These are phyloP conservation scores for Paratrypauchen microcephalus DNA, from an alignment of 2,797 vertebrate genomes.

Conservation along the genomic window DNA sequence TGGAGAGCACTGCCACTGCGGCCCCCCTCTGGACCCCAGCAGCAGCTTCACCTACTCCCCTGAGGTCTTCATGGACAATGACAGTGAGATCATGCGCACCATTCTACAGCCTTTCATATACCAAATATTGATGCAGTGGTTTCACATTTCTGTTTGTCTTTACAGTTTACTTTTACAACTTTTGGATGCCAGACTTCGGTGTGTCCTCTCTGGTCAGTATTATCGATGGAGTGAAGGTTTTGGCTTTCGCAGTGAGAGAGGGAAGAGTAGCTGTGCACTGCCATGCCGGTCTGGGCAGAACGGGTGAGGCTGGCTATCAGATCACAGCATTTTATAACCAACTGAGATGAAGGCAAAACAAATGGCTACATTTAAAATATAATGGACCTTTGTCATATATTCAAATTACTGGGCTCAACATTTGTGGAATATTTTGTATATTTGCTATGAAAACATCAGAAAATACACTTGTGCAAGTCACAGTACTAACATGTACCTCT, in stretches of 20 bases:
- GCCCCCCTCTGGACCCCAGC: constrained; percentile 70
- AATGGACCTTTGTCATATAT: too few species aligned
- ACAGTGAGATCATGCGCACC: constrained; percentile 68
- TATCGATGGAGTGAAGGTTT: constrained; percentile 82
- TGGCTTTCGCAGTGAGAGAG: constrained; percentile 80
- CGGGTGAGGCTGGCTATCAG: constrained; percentile 60
- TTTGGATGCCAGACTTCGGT: constrained; percentile 83
- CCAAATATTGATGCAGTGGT: too few species aligned
- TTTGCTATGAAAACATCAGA: too few species aligned
- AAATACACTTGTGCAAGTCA: too few species aligned
- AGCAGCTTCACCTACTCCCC: constrained; percentile 84
- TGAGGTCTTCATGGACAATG: constrained; percentile 83
- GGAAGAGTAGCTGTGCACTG: constrained; percentile 84
- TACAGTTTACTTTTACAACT: constrained; percentile 86
- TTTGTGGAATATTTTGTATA: too few species aligned
- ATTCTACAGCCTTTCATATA: too few species aligned
- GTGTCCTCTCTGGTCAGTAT: constrained; percentile 76
- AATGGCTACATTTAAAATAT: too few species aligned
- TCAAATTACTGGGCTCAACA: too few species aligned
- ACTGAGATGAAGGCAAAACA: too few species aligned
- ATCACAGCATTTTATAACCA: background rate
- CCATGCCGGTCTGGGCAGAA: constrained; percentile 84
- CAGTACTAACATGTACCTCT: too few species aligned
- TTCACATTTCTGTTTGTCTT: constrained; percentile 12
- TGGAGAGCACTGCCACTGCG: constrained; percentile 83